phyloP scores from a whole-genome alignment of 2,113 vertebrate species.

The Eleginops maclovinus region DNA sequence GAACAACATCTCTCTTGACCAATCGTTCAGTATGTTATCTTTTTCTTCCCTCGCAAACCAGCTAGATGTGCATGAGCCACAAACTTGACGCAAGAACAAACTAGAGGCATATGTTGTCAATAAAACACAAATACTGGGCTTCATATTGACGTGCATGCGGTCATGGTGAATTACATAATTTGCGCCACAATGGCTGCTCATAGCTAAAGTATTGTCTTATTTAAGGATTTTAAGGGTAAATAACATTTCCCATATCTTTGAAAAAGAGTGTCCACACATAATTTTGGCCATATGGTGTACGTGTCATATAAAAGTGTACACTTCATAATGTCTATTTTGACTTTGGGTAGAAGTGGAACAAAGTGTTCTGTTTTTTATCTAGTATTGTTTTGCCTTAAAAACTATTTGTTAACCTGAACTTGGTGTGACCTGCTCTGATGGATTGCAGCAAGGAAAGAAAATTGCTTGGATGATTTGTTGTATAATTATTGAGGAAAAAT shows the following conservation, averaged over 20 bases:
- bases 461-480: conserved; percentile 11
- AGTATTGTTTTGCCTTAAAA: conserved; percentile 1
- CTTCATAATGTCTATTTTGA: neutral
- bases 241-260: neutral
- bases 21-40: no score
- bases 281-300: neutral
- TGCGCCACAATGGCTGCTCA: no score
- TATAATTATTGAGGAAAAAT: conserved; percentile 9
- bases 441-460: conserved; percentile 22
- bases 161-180: no score
- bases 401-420: conserved; percentile 37
- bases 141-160: no score
- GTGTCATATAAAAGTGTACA: neutral
- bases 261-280: neutral
- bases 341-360: neutral
- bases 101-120: no score
- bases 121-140: no score
- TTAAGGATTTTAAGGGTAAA: neutral
- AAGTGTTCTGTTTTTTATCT: neutral
- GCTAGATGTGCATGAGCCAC: no score
- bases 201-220: no score
- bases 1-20: no score
- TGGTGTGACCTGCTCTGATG: conserved; percentile 31
- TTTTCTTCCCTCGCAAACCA: no score
- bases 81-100: no score